These are phyloP conservation scores for Colinus virginianus DNA, from an alignment of 2,113 vertebrate species.

Conservation along the genomic window DNA sequence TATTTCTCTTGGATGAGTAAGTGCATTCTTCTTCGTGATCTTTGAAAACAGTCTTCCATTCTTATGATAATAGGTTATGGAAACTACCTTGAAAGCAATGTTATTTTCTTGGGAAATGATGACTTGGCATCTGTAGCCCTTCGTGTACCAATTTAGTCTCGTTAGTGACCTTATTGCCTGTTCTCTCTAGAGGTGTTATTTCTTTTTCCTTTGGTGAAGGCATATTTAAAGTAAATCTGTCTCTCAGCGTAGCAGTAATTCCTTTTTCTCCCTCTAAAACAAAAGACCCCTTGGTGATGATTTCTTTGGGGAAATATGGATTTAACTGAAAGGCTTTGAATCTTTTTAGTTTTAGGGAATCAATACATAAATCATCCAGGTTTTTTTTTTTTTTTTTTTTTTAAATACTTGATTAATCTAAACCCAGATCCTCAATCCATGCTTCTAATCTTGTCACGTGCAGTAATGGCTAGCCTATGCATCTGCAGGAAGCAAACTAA, in stretches of 20 bases:
- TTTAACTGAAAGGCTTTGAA: background rate
- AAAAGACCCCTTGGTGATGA: background rate
- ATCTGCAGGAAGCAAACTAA: background rate
- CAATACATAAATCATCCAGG: background rate
- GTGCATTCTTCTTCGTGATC: conserved; percentile 8
- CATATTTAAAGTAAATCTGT: background rate
- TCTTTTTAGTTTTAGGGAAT: background rate
- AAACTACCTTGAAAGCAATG: conserved; percentile 36
- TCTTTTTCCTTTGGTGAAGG: background rate
- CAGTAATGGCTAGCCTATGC: background rate
- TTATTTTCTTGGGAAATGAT: conserved; percentile 18
- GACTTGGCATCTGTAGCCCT: background rate
- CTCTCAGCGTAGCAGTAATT: background rate
- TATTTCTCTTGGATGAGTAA: conserved; percentile 44
- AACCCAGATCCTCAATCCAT: background rate
- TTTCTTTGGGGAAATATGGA: background rate
- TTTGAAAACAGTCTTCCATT: conserved; percentile 11
- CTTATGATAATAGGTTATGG: background rate
- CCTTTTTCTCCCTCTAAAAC: background rate
- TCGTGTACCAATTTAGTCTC: conserved; percentile 16
- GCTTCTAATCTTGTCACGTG: background rate
- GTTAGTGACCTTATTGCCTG: conserved; percentile 29
- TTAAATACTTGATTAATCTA: background rate
- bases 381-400: background rate
- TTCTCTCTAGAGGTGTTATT: background rate